These are phyloP conservation scores for Perca schrenkii DNA, from an alignment of 2,113 vertebrate genomes.

Conservation along the genomic window DNA sequence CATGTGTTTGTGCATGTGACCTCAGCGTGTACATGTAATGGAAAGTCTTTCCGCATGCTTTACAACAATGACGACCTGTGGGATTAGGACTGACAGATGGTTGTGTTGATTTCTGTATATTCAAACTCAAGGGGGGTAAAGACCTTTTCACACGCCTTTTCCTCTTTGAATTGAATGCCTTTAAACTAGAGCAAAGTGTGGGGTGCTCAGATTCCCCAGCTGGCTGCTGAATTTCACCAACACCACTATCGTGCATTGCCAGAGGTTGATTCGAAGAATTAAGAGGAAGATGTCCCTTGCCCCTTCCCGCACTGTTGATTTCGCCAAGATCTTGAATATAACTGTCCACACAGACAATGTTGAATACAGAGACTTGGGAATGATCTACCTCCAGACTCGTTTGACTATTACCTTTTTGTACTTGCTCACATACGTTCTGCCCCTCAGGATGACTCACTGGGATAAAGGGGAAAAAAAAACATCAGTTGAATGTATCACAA, in stretches of 20 bases:
- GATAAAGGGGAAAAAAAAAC: background rate
- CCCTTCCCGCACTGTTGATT: background rate
- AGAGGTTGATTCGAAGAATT: constrained; percentile 1
- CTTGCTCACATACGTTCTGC: constrained; percentile 3
- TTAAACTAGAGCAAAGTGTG: background rate
- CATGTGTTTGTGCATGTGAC: constrained; percentile 23
- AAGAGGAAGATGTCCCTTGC: background rate
- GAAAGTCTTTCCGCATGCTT: constrained; percentile 54
- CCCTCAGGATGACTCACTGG: constrained; percentile 16
- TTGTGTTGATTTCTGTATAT: background rate
- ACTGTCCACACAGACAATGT: background rate
- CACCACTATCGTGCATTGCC: background rate
- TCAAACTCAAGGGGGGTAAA: background rate
- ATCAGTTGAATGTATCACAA: constrained; percentile 5
- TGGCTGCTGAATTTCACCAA: background rate
- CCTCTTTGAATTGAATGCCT: background rate
- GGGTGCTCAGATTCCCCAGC: background rate
- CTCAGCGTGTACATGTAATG: constrained; percentile 34
- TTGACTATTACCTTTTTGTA: background rate
- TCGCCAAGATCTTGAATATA: constrained; percentile 1
- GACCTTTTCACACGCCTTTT: constrained; percentile 8
- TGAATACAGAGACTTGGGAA: background rate
- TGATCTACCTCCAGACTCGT: background rate
- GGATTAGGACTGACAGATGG: background rate
- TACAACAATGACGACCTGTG: constrained; percentile 13